phyloP scores from a whole-genome alignment of 2,797 vertebrate species.

The Clarias laeviceps region DNA sequence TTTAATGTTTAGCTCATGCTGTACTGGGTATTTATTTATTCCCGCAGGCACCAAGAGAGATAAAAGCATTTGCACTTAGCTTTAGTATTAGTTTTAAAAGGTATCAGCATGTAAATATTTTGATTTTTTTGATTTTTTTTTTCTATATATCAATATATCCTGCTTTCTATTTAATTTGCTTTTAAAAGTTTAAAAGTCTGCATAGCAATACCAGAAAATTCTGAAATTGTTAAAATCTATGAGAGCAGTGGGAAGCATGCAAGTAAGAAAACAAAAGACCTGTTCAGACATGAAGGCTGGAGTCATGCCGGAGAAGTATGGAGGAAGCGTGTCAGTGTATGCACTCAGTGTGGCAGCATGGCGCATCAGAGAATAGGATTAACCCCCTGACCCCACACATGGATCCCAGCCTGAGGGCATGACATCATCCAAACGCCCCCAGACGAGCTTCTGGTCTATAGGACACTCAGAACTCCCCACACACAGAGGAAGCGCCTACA shows the following conservation, averaged over 20 bases:
- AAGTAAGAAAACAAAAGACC: constrained; percentile 44
- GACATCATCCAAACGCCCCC: constrained; percentile 47
- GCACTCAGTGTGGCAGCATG: constrained; percentile 26
- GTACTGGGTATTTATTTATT: background rate
- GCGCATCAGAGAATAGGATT: constrained; percentile 13
- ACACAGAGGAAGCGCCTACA: constrained; percentile 26
- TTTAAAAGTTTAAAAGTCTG: background rate
- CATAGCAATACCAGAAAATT: constrained; percentile 43
- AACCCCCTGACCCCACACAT: constrained; percentile 30
- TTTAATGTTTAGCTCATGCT: constrained; percentile 13
- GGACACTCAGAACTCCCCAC: constrained; percentile 10
- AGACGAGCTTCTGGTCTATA: constrained; percentile 11
- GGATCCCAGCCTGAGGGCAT: constrained; percentile 37
- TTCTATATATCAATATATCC: constrained; percentile 6
- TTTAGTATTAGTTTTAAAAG: background rate
- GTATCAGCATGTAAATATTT: background rate
- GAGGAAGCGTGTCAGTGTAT: constrained; percentile 27
- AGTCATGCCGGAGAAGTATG: constrained; percentile 17
- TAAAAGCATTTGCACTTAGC: background rate
- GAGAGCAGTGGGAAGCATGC: constrained; percentile 27
- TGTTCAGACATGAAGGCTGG: constrained; percentile 33
- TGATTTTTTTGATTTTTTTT: too few species aligned
- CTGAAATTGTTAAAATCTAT: constrained; percentile 34
- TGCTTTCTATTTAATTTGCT: constrained; percentile 13
- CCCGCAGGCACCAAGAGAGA: background rate